Evolutionary conservation across 2,888 invertebrate genomes (phyloP), one percentile per base, ranked within the genome.

Genomic region (Opisthograptis luteolata): DNA sequence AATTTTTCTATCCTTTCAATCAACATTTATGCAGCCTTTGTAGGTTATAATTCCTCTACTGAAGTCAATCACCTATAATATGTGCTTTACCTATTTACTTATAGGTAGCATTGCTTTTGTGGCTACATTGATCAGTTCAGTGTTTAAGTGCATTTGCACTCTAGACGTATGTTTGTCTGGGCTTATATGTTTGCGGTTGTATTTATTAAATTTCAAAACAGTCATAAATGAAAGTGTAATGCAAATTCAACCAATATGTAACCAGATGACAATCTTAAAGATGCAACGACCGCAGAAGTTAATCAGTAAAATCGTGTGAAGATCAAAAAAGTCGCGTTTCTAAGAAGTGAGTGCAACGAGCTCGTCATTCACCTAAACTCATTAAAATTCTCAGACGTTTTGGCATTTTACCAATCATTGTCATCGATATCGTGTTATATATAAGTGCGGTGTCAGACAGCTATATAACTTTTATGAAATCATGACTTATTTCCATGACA

Each of bases 341-440:
- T 34, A 17, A 30, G 34, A 49, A 46, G 10, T 20, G 22, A 59
- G 43, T 60, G 57, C 57, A 60, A 27, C 34, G 39, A 28, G 34
- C 46, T 55, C 39, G 34, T 49, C 34, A 52, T 15, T 24, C 59
- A 59, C 50, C 54, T 45, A 52, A 58, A 61, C 57, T 68, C 69
- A 62, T 76, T 72, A 70, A 76, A 70, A 76, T 76, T 70, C 73
- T 62, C 76, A 76, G 76, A 76, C 76, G 48, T 68, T 72, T 66
- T 76, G 76, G 76, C 76, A 64, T 63, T 60, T 46, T 45, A 68
- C 75, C 76, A 76, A 74, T 68, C 45, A 65, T 58, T 61, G 52
- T 50, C 62, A 61, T 64, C 60, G 58, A 66, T 66, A 58, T 43
- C 47, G 43, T 32, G 39, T 36, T 43, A 27, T 24, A 3, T 3